These are phyloP conservation scores for Aphelenchoides avenae DNA, from an alignment of 1,140 invertebrate genomes.

Conservation along the genomic window DNA sequence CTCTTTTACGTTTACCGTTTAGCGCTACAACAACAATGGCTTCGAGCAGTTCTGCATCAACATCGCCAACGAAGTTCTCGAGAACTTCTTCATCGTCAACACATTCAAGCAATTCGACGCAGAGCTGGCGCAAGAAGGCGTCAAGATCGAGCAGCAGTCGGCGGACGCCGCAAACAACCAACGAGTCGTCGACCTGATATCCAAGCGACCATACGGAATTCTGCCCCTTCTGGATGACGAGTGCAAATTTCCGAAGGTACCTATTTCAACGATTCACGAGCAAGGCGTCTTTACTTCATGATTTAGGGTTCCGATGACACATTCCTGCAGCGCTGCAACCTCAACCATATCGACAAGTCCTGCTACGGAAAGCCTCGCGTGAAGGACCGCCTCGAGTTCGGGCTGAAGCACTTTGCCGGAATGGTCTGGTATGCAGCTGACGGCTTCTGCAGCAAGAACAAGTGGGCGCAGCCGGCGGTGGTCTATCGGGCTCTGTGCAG, in stretches of 20 bases:
- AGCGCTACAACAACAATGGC: constrained; percentile 64
- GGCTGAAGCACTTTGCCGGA: constrained; percentile 30
- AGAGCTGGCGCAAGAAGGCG: constrained; percentile 59
- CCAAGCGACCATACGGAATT: constrained; percentile 30
- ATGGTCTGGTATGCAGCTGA: constrained; percentile 17
- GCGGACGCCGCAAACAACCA: constrained; percentile 12
- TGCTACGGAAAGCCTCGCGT: constrained; percentile 27
- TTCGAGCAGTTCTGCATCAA: constrained; percentile 93
- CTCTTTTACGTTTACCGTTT: background rate
- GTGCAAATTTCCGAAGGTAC: constrained; percentile 33
- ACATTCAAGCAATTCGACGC: constrained; percentile 75
- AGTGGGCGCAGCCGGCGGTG: constrained; percentile 10
- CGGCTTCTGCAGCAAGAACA: constrained; percentile 22
- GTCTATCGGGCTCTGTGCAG: constrained; percentile 4
- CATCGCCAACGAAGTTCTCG: constrained; percentile 89
- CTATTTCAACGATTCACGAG: constrained; percentile 6
- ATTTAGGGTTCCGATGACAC: constrained; percentile 31
- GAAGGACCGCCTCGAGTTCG: constrained; percentile 30
- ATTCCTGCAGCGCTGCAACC: constrained; percentile 36
- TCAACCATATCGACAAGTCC: constrained; percentile 34
- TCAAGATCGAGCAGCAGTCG: constrained; percentile 1
- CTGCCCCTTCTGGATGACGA: constrained; percentile 35
- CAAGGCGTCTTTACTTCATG: constrained; percentile 1
- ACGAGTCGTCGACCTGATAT: constrained; percentile 21
- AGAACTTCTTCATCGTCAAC: constrained; percentile 93